These are phyloP conservation scores for Tetrapedia diversipes DNA, from an alignment of 2,888 invertebrate genomes.

Conservation along the genomic window DNA sequence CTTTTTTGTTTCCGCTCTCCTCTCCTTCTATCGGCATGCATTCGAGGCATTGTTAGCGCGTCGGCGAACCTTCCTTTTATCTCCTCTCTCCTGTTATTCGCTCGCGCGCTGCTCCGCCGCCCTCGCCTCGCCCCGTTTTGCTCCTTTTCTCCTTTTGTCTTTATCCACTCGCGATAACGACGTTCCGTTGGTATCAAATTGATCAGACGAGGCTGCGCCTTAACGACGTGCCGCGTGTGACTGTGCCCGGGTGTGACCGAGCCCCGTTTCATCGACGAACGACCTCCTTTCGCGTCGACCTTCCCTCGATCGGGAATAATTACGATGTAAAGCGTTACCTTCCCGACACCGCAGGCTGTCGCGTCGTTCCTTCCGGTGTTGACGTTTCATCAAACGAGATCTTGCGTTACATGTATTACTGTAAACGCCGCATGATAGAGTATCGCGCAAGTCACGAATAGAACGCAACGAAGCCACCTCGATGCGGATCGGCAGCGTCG, in stretches of 20 bases:
- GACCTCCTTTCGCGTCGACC: conserved; percentile 24
- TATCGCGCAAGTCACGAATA: too few species aligned
- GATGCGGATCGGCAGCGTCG: neutral
- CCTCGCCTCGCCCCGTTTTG: conserved; percentile 19
- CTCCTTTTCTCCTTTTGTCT: conserved; percentile 53
- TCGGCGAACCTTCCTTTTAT: conserved; percentile 40
- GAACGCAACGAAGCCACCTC: neutral
- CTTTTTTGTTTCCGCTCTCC: conserved; percentile 33
- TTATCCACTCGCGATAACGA: conserved; percentile 62
- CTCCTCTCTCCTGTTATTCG: conserved; percentile 32
- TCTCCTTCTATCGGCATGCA: conserved; percentile 44
- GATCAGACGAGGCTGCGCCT: conserved; percentile 54
- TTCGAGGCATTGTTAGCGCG: conserved; percentile 58
- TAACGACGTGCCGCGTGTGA: conserved; percentile 53
- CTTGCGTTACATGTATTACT: neutral
- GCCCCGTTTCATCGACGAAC: conserved; percentile 32
- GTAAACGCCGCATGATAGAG: neutral
- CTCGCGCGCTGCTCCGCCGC: conserved; percentile 32
- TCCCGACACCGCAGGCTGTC: neutral
- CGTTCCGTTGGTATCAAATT: conserved; percentile 55
- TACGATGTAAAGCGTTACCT: neutral
- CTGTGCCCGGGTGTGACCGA: conserved; percentile 30
- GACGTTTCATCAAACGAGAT: neutral
- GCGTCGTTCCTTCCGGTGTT: too few species aligned
- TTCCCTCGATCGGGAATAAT: conserved; percentile 35